phyloP scores from a whole-genome alignment of 2,797 vertebrate genomes.

The Psittacula derbiana region DNA sequence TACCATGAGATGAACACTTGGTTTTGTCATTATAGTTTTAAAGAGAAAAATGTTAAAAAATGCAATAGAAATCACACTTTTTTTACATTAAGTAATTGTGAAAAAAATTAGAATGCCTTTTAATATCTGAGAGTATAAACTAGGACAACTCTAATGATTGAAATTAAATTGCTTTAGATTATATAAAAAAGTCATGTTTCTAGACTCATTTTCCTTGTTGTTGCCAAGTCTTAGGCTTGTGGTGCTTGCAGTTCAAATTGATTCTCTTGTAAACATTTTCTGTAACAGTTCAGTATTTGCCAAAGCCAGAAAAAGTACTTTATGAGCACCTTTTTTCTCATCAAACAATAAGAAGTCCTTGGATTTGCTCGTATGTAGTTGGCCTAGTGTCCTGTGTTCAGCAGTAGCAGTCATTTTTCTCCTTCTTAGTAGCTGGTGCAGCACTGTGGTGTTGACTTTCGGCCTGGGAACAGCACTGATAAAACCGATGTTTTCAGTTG shows the following conservation, averaged over 20 bases:
- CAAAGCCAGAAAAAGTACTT: not conserved
- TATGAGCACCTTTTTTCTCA: not conserved
- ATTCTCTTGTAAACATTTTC: not conserved
- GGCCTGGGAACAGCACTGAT: too few relatives aligned
- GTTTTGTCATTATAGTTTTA: not conserved
- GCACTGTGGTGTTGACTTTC: too few relatives aligned
- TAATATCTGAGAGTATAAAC: not conserved
- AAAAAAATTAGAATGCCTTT: not conserved
- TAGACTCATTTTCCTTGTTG: not conserved
- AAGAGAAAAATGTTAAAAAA: not conserved
- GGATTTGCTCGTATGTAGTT: not conserved
- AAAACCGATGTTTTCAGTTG: too few relatives aligned
- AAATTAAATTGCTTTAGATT: not conserved
- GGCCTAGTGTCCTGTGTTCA: not conserved
- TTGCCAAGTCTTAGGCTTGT: not conserved
- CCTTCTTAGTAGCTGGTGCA: too few relatives aligned
- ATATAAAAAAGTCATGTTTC: not conserved
- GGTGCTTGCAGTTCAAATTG: not conserved
- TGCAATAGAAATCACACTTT: not conserved
- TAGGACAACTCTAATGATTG: not conserved
- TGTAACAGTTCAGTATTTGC: not conserved
- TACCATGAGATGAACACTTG: not conserved
- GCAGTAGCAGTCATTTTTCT: too few relatives aligned
- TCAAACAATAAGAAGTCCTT: not conserved
- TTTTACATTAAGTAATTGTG: not conserved